Base-by-base conservation (phyloP, 2,888 invertebrate genomes). In the Steromphala cineraria region DNA sequence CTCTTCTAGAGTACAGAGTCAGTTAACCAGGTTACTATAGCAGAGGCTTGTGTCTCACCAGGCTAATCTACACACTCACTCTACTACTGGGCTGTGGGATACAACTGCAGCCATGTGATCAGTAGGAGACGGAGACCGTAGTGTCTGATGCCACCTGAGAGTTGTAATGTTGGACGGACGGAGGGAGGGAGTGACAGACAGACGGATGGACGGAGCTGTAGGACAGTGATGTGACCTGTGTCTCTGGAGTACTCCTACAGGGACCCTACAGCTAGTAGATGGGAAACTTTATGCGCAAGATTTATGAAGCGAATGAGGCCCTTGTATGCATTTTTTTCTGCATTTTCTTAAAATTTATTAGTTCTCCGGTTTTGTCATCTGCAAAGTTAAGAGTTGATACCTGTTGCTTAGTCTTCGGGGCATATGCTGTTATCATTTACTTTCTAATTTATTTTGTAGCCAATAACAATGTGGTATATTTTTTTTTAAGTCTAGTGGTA, bases 231-330 rank as follows among this genome's bases (percentile, higher is more conserved):
- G 46, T 46, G 46, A 46, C 46, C 46, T 46, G 46, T 46, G 13
- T 46, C 46, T 19, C 17, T 76, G 56, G 52, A 76, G 2, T 13
- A 17, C 15, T 36, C 75, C 28, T 4, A 28, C 19, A n/a, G 4
- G 8, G 67, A 19, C 21, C 10, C 24, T 36, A 40, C 53, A 17
- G 40, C 80, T 75, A 24, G 55, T 77, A 40, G 52, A 85, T 84
- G 84, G 84, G 84, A 67, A 85, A 85, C 78, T 85, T 85, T 80
- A 84, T 84, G 84, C 82, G 85, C 40, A 84, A 83, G 53, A 84
- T 85, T 31, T 83, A 76, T 53, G 84, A 84, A 71, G 85, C 81
- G 31, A 84, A 84, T 76, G 80, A 53, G 55, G 79, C 52, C 46
- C 79, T 82, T 80, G 84, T 84, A 84, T 75, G 83, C 79, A 80